Evolutionary conservation across 2,888 invertebrate species (phyloP).

Genomic region (Vannuccia rotundouncinata): DNA sequence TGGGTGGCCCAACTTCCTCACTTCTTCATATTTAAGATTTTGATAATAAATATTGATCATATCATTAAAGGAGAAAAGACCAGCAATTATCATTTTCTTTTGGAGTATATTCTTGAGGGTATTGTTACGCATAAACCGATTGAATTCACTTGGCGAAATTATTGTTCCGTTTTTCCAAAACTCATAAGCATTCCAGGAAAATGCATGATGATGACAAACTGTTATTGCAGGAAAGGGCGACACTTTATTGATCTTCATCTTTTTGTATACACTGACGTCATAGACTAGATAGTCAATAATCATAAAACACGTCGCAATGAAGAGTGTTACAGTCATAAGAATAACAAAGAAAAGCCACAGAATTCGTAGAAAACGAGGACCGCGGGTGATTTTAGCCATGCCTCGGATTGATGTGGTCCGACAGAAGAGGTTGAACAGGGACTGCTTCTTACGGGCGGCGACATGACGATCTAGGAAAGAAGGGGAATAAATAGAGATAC

Average conservation of each 20-base stretch:
- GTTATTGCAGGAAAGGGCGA: conserved; percentile 39
- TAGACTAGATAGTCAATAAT: conserved; percentile 36
- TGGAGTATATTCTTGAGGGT: neutral
- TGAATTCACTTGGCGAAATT: conserved; percentile 36
- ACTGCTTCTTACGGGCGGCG: neutral
- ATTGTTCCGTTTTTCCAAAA: conserved; percentile 31
- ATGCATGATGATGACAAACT: conserved; percentile 38
- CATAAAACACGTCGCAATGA: conserved; percentile 35
- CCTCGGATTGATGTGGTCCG: conserved; percentile 38
- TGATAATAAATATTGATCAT: conserved; percentile 38
- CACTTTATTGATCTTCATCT: conserved; percentile 15
- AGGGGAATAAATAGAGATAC: no score
- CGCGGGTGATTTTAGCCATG: conserved; percentile 35
- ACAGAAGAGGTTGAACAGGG: conserved; percentile 36
- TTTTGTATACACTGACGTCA: conserved; percentile 36
- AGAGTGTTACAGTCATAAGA: conserved; percentile 33
- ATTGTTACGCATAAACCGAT: conserved; percentile 1
- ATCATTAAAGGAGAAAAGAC: conserved; percentile 12
- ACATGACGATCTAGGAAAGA: no score
- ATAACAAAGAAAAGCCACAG: conserved; percentile 37
- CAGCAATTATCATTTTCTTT: neutral
- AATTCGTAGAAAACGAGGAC: conserved; percentile 34
- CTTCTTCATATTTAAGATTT: conserved; percentile 34
- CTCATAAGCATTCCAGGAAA: conserved; percentile 29
- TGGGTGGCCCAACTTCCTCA: conserved; percentile 33